A percentile compares a stretch with the other conserved stretches of the same genome.
Conservation (phyloP, 2,797 vertebrate species). For the Cyprinodon diabolis region DNA sequence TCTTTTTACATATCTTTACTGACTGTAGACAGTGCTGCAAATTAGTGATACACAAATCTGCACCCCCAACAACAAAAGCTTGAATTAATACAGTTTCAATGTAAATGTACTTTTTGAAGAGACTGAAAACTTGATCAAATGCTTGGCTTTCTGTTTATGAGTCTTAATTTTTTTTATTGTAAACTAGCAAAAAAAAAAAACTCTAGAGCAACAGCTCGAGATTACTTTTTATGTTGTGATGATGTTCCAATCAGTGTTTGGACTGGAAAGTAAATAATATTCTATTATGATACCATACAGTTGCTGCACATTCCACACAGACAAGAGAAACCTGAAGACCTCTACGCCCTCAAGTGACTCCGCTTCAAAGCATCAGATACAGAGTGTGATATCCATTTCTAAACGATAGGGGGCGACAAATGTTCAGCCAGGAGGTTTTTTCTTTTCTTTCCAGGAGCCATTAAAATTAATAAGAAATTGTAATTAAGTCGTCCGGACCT, state of each 20-base stretch:
- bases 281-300: background rate
- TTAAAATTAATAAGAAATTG: background rate
- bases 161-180: too few species aligned
- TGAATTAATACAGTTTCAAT: background rate
- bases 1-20: background rate
- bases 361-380: background rate
- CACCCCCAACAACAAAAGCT: background rate
- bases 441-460: background rate
- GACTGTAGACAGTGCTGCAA: background rate
- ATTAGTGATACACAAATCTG: background rate
- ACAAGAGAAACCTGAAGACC: constrained; percentile 14
- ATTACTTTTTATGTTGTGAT: background rate
- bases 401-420: constrained; percentile 60
- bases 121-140: background rate
- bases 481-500: background rate
- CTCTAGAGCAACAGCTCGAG: too few species aligned
- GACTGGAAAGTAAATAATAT: background rate
- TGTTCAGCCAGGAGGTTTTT: constrained; percentile 6
- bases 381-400: constrained; percentile 35
- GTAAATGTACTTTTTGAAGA: background rate
- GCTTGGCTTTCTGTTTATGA: background rate
- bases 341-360: constrained; percentile 51
- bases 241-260: background rate
- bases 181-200: too few species aligned
- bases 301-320: background rate